phyloP scores from a whole-genome alignment of 37 sponge, comb jelly and placozoan species.

The Halisarca cf. caerulea region DNA sequence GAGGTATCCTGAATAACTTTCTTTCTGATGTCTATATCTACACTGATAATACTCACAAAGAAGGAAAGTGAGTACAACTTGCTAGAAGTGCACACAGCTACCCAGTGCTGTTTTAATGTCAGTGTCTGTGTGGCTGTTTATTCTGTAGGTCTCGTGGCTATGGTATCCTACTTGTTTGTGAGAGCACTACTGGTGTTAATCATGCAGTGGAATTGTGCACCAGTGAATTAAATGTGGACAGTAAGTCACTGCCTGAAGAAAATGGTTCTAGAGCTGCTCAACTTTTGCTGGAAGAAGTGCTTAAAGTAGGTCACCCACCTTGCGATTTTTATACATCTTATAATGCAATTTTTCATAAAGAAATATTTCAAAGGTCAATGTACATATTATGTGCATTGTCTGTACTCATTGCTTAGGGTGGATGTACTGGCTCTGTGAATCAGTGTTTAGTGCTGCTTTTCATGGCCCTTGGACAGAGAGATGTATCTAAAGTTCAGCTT shows the following conservation, averaged over 20 bases:
- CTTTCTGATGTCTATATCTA: constrained; percentile 94
- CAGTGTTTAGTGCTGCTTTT: constrained; percentile 85
- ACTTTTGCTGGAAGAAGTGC: constrained; percentile 75
- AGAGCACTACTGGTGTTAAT: constrained; percentile 77
- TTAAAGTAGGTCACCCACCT: not conserved
- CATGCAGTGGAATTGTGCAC: constrained; percentile 52
- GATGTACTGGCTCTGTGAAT: constrained; percentile 76
- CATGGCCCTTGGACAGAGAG: constrained; percentile 89
- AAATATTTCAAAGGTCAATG: too few relatives aligned
- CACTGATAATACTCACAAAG: constrained; percentile 18
- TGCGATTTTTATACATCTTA: too few relatives aligned
- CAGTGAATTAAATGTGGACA: not conserved
- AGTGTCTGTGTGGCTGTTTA: not conserved
- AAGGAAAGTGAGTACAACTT: constrained; percentile 63
- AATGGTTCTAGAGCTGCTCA: constrained; percentile 67
- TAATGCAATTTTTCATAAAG: not conserved
- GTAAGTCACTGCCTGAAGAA: constrained; percentile 82
- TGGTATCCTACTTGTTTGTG: constrained; percentile 83
- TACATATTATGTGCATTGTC: not conserved
- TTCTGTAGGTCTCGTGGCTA: constrained; percentile 89
- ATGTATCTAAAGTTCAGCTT: constrained; percentile 78
- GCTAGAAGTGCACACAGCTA: not conserved
- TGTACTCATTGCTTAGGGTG: constrained; percentile 53
- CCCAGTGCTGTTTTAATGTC: not conserved
- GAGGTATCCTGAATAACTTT: constrained; percentile 79